Evolutionary conservation across 2,113 vertebrate species (phyloP), one percentile per base, ranked within the genome.

Genomic region (Triplophysa rosa): DNA sequence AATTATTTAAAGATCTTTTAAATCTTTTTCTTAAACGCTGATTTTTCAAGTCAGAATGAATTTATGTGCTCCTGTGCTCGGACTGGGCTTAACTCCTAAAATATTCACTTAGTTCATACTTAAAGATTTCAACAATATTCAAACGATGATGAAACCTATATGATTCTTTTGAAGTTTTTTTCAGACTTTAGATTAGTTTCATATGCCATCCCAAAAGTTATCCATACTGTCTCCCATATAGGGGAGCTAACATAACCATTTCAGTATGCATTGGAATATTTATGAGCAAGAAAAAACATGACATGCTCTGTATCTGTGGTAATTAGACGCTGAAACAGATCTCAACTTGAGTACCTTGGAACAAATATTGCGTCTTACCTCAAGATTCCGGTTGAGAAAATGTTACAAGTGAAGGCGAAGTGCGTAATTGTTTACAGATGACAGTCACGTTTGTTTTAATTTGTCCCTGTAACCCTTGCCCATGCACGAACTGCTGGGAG

Each of bases 311-410:
- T 37, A 42, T 63, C 64, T 45, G 62, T 78, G 37, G 40, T 64
- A 64, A 40, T 77, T 47, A 45, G 64, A 63, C 62, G 11, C 54
- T 62, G 9, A 73, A 61, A 73, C 79, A 67, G 69, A 84, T 63
- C 68, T 52, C n/a, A 61, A 61, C 47, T 75, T 65, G 29, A 61
- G 64, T 67, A 59, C 16, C 67, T 54, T 67, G 14, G 26, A 56
- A 52, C 33, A 69, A 67, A 73, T 80, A 42, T 78, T 1, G 23
- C 16, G 21, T 88, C 91, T 91, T 86, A 93, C 92, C 90, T 90
- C 85, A 64, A 88, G 88, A 87, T 84, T 82, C 75, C 58, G 82
- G 47, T 64, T 82, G 84, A 81, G 73, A 49, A 66, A 70, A 75
- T 72, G 42, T 77, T 65, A 49, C 10, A 77, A 23, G 16, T 8